Conservation (phyloP, 2,888 invertebrate species). For the Callyntrura guangdongensis region DNA sequence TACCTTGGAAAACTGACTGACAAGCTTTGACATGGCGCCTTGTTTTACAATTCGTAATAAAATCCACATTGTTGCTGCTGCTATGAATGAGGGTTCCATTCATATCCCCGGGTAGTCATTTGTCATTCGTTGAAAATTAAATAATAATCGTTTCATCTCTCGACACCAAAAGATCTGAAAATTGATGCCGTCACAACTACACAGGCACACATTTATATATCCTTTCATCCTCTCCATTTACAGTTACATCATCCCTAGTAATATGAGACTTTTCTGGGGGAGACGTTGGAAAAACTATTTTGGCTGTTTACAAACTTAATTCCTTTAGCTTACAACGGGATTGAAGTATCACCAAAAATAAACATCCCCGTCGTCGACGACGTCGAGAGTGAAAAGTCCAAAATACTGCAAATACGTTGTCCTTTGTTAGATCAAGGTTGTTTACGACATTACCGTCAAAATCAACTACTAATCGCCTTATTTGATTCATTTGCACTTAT, state of each 20-base stretch:
- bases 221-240: not conserved
- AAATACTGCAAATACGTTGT: not conserved
- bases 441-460: no score
- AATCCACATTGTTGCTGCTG: not conserved
- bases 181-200: not conserved
- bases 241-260: no score
- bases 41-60: slow-evolving; percentile 43
- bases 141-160: slow-evolving; percentile 7
- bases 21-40: slow-evolving; percentile 22
- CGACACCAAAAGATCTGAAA: not conserved
- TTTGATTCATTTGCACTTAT: no score
- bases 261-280: no score
- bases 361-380: not conserved
- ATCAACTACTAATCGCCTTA: no score
- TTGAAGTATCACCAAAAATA: not conserved
- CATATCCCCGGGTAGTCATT: slow-evolving; percentile 33
- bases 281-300: no score
- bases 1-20: slow-evolving; percentile 2
- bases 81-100: not conserved
- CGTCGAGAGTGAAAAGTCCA: not conserved
- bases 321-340: not conserved
- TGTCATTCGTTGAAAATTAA: slow-evolving; percentile 48
- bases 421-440: not conserved
- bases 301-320: not conserved
- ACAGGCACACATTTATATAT: not conserved